Base-by-base conservation (phyloP, 2,888 invertebrate genomes). In the Suillia variegata region DNA sequence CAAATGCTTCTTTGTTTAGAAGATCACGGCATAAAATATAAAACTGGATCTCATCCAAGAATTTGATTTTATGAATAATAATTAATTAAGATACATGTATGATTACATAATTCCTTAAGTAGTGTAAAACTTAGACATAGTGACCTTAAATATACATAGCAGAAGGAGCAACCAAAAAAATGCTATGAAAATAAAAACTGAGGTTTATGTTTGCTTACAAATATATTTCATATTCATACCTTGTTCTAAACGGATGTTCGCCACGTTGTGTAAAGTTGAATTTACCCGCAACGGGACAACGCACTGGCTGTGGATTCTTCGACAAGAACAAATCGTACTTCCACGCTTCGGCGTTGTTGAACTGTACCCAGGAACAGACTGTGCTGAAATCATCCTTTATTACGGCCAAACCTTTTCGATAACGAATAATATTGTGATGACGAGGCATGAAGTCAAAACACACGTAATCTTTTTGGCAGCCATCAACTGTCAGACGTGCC, bases 361-460 rank as follows among this genome's bases (percentile, higher is more conserved):
- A 96, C 73, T 95, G 94, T 0, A 94, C 93, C 94, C 94, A 96
- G 0, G 96, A 95, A 73, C 96, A 96, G 0, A 95, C 96, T 1
- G 95, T 96, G 71, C 92, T 91, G 75, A 95, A 96, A 76, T 93
- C 89, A 70, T 94, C 93, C 75, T 89, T 92, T 56, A 95, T 96
- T 69, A 95, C 93, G 1, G 95, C 95, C 53, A 93, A 77, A 5
- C 95, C 94, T 82, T 89, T 90, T 34, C 94, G 87, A 81, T 92
- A 98, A 68, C 98, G 85, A 69, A 98, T 96, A 60, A 98, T 86
- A 79, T 97, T 98, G 80, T 97, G 97, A 84, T 98, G 97, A 58
- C 94, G 89, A 0, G 96, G 94, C 54, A 97, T 90, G 80, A 98
- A 96, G 78, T 98, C 96, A 72, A 97, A 97, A 77, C 98, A 98